A percentile compares a stretch with the other conserved stretches of the same genome.
Conservation (phyloP, 2,888 invertebrate genomes). For the Drosophila melanosoma region DNA sequence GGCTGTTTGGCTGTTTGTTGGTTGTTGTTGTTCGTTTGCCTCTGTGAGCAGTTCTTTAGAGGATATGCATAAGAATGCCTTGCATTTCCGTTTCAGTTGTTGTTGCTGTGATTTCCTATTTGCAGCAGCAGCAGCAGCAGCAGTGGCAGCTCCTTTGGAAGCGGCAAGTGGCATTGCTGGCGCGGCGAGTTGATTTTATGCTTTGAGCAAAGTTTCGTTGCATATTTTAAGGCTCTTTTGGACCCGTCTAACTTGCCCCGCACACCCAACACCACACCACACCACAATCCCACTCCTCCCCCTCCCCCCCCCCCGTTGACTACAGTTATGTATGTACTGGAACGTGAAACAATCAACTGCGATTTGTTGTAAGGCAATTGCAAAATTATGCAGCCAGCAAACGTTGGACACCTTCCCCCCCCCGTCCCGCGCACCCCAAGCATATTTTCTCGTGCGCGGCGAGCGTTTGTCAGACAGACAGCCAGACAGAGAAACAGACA, state of each 20-base stretch:
- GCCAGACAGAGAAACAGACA: slow-evolving; percentile 8
- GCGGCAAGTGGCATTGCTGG: slow-evolving; percentile 68
- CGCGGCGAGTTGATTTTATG: slow-evolving; percentile 74
- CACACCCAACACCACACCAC: neutral
- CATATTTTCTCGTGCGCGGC: slow-evolving; percentile 71
- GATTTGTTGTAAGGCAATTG: slow-evolving; percentile 80
- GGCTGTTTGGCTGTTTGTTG: slow-evolving; percentile 32
- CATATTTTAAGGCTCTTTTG: slow-evolving; percentile 79
- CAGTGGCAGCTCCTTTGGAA: slow-evolving; percentile 38
- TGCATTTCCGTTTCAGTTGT: slow-evolving; percentile 78
- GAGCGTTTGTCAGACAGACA: slow-evolving; percentile 65
- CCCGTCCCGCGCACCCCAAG: neutral
- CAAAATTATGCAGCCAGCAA: slow-evolving; percentile 72
- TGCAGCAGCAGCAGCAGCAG: slow-evolving; percentile 40
- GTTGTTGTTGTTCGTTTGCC: slow-evolving; percentile 25
- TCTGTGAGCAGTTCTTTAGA: slow-evolving; percentile 72
- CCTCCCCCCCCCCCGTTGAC: neutral
- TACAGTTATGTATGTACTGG: slow-evolving; percentile 52
- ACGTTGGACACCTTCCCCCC: slow-evolving; percentile 2
- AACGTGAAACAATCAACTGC: slow-evolving; percentile 79
- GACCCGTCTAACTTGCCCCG: slow-evolving; percentile 22
- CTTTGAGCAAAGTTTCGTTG: slow-evolving; percentile 79
- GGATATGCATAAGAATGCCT: slow-evolving; percentile 81
- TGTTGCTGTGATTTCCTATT: slow-evolving; percentile 74
- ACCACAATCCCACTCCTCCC: neutral